Conservation (phyloP, 2,113 vertebrate species). For the Tetraodon nigroviridis region DNA sequence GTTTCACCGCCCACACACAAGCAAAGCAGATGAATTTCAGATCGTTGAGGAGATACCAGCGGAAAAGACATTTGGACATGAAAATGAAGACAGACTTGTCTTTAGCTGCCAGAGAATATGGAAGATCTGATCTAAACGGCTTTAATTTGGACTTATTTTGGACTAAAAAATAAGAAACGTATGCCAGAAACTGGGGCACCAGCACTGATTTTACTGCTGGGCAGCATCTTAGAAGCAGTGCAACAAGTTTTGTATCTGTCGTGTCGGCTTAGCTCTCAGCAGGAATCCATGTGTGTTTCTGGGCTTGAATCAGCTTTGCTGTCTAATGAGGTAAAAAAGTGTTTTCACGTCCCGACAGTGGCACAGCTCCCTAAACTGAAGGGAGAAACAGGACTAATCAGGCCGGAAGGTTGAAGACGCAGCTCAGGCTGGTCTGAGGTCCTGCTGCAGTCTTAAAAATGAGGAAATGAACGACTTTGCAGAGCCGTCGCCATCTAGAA, state of each 20-base stretch:
- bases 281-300: background rate
- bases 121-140: background rate
- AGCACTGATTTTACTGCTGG: background rate
- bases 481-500: conserved; percentile 24
- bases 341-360: background rate
- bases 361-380: background rate
- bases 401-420: conserved; percentile 5
- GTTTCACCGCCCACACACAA: conserved; percentile 4
- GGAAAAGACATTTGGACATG: background rate
- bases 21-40: background rate
- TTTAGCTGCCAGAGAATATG: background rate
- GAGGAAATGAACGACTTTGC: background rate
- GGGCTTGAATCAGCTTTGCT: background rate
- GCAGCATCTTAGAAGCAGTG: background rate
- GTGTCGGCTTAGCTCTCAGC: background rate
- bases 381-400: conserved; percentile 1
- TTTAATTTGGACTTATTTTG: background rate
- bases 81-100: background rate
- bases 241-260: background rate
- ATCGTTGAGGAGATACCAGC: background rate
- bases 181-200: background rate
- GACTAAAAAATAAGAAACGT: background rate
- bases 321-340: background rate
- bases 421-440: background rate
- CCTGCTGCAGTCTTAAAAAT: conserved; percentile 16